A percentile compares a stretch with the other conserved stretches of the same genome.
Conservation (phyloP, 2,797 vertebrate genomes). For the Lepidocolaptes lacrymiger region DNA sequence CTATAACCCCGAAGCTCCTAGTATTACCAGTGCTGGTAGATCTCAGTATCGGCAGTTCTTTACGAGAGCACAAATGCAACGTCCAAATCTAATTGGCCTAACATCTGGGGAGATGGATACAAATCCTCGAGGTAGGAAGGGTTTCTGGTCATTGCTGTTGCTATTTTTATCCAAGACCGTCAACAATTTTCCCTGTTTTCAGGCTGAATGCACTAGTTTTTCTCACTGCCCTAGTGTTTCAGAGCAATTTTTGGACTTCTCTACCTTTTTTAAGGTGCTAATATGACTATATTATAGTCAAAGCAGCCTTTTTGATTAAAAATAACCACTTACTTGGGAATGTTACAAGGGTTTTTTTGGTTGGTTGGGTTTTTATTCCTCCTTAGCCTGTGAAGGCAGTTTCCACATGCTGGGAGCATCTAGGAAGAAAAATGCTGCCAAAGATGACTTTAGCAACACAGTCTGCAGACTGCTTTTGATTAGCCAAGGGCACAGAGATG, state of each 20-base stretch:
- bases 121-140: conserved; percentile 90
- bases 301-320: conserved; percentile 7
- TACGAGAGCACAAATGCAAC: conserved; percentile 92
- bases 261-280: neutral
- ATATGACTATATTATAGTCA: neutral
- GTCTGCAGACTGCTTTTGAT: neutral
- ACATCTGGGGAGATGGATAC: conserved; percentile 91
- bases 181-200: conserved; percentile 9
- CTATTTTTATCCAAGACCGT: conserved; percentile 40
- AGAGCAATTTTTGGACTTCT: neutral
- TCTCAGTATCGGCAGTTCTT: conserved; percentile 95
- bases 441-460: neutral
- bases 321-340: neutral
- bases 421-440: neutral
- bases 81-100: conserved; percentile 95
- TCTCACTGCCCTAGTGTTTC: neutral
- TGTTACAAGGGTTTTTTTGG: neutral
- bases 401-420: neutral
- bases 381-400: neutral
- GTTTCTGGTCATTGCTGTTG: conserved; percentile 54
- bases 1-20: conserved; percentile 98
- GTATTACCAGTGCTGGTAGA: conserved; percentile 89
- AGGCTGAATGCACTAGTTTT: neutral
- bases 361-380: neutral
- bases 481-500: neutral